phyloP scores from a whole-genome alignment of 2,113 vertebrate species.

The Apteryx mantelli region DNA sequence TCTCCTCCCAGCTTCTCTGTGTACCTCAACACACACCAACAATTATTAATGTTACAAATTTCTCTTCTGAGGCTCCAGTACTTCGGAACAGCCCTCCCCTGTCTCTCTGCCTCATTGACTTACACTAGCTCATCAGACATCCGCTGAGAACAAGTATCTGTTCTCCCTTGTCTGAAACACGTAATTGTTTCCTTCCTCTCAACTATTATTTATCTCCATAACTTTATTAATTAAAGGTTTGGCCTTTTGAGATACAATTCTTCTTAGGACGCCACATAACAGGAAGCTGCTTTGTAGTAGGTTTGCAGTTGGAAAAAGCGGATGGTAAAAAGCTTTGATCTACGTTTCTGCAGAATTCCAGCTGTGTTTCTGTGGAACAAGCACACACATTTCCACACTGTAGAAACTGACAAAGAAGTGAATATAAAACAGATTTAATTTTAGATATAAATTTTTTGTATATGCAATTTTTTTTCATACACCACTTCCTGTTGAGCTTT shows the following conservation, averaged over 20 bases:
- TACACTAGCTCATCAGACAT: background rate
- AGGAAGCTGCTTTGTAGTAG: background rate
- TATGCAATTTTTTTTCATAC: background rate
- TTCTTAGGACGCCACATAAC: background rate
- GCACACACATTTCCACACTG: background rate
- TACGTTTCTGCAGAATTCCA: background rate
- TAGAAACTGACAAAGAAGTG: accelerated
- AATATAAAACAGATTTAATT: background rate
- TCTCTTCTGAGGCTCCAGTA: background rate
- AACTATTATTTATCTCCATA: background rate
- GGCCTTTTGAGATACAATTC: background rate
- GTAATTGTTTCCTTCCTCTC: background rate
- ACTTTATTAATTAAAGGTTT: background rate
- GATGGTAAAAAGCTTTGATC: background rate
- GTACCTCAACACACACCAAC: background rate
- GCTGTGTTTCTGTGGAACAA: background rate
- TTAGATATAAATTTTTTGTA: background rate
- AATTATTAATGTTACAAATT: background rate
- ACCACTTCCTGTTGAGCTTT: background rate
- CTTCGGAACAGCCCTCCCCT: background rate
- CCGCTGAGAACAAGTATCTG: background rate
- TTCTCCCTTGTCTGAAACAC: background rate
- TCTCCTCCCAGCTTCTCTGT: background rate
- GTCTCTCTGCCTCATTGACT: background rate
- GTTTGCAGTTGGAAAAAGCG: background rate